Conservation (phyloP, 2,888 invertebrate species). For the Ormyrus rosae region DNA sequence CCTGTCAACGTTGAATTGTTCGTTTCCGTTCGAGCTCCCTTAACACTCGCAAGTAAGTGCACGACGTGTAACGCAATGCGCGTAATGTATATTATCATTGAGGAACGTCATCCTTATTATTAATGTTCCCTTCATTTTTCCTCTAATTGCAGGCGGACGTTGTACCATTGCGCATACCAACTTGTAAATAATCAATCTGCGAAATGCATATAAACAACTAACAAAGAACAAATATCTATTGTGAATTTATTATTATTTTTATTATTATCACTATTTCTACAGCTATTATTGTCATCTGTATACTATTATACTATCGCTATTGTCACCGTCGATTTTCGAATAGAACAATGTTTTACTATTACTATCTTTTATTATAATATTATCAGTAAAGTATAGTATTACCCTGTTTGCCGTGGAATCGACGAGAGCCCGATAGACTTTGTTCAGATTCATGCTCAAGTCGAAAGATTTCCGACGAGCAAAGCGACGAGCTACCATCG, state of each 20-base stretch:
- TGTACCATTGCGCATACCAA: constrained; percentile 5
- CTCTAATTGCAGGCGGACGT: constrained; percentile 2
- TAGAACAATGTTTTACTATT: constrained; percentile 8
- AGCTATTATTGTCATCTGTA: background rate
- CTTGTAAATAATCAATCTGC: constrained; percentile 24
- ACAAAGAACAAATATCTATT: constrained; percentile 23
- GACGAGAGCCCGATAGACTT: constrained; percentile 12
- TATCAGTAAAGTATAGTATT: constrained; percentile 24
- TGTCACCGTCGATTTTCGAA: background rate
- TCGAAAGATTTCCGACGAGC: background rate
- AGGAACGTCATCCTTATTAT: background rate
- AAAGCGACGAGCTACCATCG: constrained; percentile 4
- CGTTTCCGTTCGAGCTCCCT: background rate
- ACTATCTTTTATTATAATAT: constrained; percentile 9
- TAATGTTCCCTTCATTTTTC: constrained; percentile 14
- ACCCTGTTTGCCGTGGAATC: constrained; percentile 26
- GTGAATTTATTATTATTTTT: constrained; percentile 26
- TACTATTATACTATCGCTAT: constrained; percentile 1
- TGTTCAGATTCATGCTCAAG: background rate
- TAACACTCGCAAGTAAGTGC: background rate
- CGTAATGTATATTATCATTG: constrained; percentile 20
- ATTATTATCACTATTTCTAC: constrained; percentile 1
- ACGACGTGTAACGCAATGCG: constrained; percentile 13
- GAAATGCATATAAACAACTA: background rate
- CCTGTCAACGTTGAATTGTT: too few species aligned